Evolutionary conservation across 1,140 invertebrate genomes (phyloP).

Genomic region (Papilio dardanus): DNA sequence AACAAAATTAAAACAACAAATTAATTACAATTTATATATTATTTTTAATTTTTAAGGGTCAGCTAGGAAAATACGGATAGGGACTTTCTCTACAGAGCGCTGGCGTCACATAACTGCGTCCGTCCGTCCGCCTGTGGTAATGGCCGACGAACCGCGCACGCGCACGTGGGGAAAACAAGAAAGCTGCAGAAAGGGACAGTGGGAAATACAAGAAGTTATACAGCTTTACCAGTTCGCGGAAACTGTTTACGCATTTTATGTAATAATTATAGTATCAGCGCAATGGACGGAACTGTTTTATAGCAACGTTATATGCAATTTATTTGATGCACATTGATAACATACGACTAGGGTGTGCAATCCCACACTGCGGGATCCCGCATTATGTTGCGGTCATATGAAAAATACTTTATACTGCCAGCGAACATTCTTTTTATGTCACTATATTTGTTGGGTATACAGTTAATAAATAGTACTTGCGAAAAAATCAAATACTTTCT

Average conservation of each 20-base stretch:
- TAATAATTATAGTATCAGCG: background rate
- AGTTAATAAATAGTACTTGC: too few relatives aligned
- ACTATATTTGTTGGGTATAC: too few relatives aligned
- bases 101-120: slow-evolving; percentile 25
- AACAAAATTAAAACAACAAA: background rate
- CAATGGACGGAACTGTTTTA: background rate
- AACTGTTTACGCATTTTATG: background rate
- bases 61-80: background rate
- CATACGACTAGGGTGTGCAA: too few relatives aligned
- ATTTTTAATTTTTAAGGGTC: background rate
- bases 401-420: too few relatives aligned
- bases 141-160: background rate
- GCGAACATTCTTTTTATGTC: too few relatives aligned
- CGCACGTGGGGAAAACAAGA: slow-evolving; percentile 26
- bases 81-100: background rate
- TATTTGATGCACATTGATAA: too few relatives aligned
- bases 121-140: background rate
- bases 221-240: background rate
- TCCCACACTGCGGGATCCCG: too few relatives aligned
- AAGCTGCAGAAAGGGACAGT: slow-evolving; percentile 30
- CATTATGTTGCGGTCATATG: too few relatives aligned
- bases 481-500: too few relatives aligned
- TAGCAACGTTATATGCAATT: background rate
- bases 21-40: too few relatives aligned
- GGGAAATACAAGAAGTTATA: slow-evolving; percentile 12